These are phyloP conservation scores for Pyxicephalus adspersus DNA, from an alignment of 2,113 vertebrate genomes.

Conservation along the genomic window DNA sequence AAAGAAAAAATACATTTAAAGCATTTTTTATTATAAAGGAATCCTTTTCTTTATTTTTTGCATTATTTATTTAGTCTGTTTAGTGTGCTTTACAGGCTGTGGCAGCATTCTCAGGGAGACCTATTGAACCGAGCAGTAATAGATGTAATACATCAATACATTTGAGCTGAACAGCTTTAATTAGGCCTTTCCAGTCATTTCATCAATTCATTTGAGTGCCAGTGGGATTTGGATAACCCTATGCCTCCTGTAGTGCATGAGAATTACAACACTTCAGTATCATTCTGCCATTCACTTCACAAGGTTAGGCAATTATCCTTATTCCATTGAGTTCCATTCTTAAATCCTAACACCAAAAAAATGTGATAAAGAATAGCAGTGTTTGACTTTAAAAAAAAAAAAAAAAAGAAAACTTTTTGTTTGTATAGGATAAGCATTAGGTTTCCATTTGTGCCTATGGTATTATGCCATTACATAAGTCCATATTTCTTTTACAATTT, in stretches of 20 bases:
- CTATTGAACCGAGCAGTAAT: constrained; percentile 94
- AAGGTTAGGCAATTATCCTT: constrained; percentile 76
- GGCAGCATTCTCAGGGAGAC: constrained; percentile 82
- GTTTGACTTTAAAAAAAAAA: background rate
- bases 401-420: background rate
- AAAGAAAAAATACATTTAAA: constrained; percentile 8
- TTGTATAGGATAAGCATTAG: too few relatives aligned
- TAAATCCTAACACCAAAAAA: constrained; percentile 67
- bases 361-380: constrained; percentile 46
- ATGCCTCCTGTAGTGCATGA: constrained; percentile 81
- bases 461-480: too few relatives aligned
- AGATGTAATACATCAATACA: constrained; percentile 99
- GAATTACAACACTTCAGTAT: constrained; percentile 76
- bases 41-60: constrained; percentile 65
- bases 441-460: too few relatives aligned
- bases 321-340: constrained; percentile 72
- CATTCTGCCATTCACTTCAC: constrained; percentile 71
- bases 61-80: constrained; percentile 91
- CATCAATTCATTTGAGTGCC: constrained; percentile 86
- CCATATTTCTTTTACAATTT: too few relatives aligned
- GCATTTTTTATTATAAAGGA: constrained; percentile 60
- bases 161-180: constrained; percentile 99
- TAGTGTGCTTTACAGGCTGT: constrained; percentile 86
- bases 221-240: constrained; percentile 82
- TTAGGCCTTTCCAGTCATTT: constrained; percentile 97